These are phyloP conservation scores for Atethmia centrago DNA, from an alignment of 2,888 invertebrate genomes.

Conservation along the genomic window DNA sequence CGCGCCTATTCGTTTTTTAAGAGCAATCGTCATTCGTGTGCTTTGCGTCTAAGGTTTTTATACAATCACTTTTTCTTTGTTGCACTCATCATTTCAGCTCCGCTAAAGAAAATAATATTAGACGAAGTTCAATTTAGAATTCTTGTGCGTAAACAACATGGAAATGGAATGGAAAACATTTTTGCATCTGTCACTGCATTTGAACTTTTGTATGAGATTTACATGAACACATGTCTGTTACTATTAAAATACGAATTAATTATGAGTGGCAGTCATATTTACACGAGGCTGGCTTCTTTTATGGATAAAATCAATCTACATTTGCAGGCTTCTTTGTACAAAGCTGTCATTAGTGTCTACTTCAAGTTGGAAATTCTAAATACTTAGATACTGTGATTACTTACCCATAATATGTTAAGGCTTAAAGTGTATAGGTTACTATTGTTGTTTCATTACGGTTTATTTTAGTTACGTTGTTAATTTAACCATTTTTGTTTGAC, in stretches of 20 bases:
- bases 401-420: conserved; percentile 81
- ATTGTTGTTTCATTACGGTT: conserved; percentile 63
- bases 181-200: conserved; percentile 66
- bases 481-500: conserved; percentile 70
- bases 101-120: background rate
- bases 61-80: background rate
- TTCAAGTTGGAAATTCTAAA: conserved; percentile 51
- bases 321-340: conserved; percentile 84
- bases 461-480: conserved; percentile 67
- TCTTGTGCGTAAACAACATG: conserved; percentile 17
- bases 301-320: conserved; percentile 65
- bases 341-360: conserved; percentile 81
- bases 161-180: conserved; percentile 21
- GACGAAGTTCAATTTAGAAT: conserved; percentile 10
- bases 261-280: conserved; percentile 79
- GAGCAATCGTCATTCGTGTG: conserved; percentile 1
- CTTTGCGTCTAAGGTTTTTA: background rate
- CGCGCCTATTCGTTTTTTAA: conserved; percentile 5
- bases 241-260: conserved; percentile 59
- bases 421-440: conserved; percentile 51
- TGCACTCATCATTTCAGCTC: conserved; percentile 6
- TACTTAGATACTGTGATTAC: conserved; percentile 61
- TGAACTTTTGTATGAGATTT: conserved; percentile 81
- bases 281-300: conserved; percentile 78
- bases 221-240: conserved; percentile 60